These are phyloP conservation scores for Subanguina moxae DNA, from an alignment of 1,140 invertebrate species.

Conservation along the genomic window DNA sequence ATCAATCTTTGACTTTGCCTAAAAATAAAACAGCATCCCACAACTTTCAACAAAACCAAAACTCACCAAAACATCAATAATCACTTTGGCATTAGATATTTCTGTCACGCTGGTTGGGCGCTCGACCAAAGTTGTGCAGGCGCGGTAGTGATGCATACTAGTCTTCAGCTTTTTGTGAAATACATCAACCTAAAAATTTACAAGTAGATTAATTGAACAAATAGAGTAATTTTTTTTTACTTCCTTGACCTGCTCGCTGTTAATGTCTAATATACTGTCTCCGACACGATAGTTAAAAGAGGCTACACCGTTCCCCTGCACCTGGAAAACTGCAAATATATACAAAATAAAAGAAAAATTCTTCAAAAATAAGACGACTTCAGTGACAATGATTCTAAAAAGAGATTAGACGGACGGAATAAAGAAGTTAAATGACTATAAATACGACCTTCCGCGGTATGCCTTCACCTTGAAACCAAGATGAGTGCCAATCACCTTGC, in stretches of 20 bases:
- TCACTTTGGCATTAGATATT: constrained; percentile 2
- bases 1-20: background rate
- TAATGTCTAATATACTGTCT: background rate
- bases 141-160: background rate
- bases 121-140: background rate
- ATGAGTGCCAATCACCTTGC: background rate
- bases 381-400: background rate
- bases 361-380: background rate
- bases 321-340: background rate
- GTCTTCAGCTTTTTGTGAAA: background rate
- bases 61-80: background rate
- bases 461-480: background rate
- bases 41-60: background rate
- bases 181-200: background rate
- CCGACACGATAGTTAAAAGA: background rate
- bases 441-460: too few relatives aligned
- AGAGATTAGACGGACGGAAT: too few relatives aligned
- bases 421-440: too few relatives aligned
- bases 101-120: background rate
- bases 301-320: background rate
- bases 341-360: background rate
- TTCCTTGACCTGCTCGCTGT: background rate
- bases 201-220: too few relatives aligned
- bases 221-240: too few relatives aligned
- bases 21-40: background rate